Conservation (phyloP, 2,797 vertebrate genomes). For the Dendrocincla fuliginosa region DNA sequence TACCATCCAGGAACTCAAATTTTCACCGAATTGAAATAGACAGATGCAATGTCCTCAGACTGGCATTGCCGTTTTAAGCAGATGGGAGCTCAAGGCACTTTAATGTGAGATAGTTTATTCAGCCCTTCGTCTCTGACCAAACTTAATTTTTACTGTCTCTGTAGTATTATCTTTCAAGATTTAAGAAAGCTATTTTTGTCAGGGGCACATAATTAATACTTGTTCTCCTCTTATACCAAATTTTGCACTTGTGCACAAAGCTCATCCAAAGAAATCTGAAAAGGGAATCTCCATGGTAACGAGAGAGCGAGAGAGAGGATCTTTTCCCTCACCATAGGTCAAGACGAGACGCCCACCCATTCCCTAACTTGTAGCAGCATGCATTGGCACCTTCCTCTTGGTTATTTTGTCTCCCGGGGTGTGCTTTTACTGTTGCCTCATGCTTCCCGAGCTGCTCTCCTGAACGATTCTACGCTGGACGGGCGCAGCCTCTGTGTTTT, state of each 20-base stretch:
- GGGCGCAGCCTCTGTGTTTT: neutral
- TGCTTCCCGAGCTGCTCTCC: neutral
- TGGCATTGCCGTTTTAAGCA: constrained; percentile 19
- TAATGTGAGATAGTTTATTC: neutral
- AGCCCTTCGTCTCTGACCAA: neutral
- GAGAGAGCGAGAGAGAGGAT: neutral
- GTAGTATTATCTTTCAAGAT: neutral
- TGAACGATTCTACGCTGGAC: rapidly evolving
- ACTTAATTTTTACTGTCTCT: neutral
- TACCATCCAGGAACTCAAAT: neutral
- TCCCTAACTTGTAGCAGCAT: constrained; percentile 22
- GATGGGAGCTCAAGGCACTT: neutral
- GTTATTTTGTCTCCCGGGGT: neutral
- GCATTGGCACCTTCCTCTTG: neutral
- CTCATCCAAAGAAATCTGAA: constrained; percentile 33
- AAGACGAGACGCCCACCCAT: neutral
- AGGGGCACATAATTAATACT: neutral
- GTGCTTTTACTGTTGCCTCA: neutral
- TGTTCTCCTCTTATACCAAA: neutral
- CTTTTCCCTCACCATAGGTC: constrained; percentile 13
- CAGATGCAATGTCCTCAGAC: neutral
- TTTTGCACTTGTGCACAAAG: constrained; percentile 18
- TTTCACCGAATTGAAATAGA: neutral
- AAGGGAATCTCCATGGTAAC: constrained; percentile 61
- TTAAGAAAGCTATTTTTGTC: constrained; percentile 10